Evolutionary conservation across 2,888 invertebrate genomes (phyloP).

Genomic region (Chirona hameri): DNA sequence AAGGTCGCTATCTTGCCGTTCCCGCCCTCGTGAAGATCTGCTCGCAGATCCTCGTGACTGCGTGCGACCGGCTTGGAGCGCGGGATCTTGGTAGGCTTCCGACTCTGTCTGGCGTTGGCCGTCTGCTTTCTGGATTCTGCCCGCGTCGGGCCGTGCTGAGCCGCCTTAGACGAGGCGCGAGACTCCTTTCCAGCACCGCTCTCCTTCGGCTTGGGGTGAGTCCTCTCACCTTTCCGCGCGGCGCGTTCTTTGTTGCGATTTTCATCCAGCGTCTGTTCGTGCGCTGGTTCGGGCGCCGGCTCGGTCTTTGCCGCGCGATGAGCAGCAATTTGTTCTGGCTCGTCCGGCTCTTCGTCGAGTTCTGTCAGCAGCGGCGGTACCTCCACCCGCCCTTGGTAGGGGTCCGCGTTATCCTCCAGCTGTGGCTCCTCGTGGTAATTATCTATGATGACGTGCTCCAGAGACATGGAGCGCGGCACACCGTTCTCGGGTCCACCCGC

Average conservation of each 20-base stretch:
- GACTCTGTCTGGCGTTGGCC: not conserved
- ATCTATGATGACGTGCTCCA: not conserved
- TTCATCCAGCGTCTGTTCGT: too few relatives aligned
- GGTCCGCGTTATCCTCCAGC: not conserved
- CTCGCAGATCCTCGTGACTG: constrained; percentile 9
- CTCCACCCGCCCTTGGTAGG: not conserved
- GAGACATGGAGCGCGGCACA: not conserved
- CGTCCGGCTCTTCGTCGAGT: too few relatives aligned
- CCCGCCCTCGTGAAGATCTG: not conserved
- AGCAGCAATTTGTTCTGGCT: too few relatives aligned
- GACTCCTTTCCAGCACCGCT: not conserved
- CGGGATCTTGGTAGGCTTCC: not conserved
- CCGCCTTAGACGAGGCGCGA: not conserved
- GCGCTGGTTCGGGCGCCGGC: too few relatives aligned
- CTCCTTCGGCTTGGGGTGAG: not conserved
- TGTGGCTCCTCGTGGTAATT: not conserved
- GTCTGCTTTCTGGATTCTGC: not conserved
- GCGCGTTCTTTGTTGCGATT: too few relatives aligned
- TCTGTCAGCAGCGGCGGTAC: not conserved
- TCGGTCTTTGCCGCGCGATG: too few relatives aligned
- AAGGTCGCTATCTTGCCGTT: not conserved
- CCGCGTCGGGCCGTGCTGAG: not conserved
- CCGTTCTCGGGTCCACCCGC: not conserved
- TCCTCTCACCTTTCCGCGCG: not conserved
- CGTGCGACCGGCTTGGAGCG: not conserved